Evolutionary conservation across 1,140 invertebrate genomes (phyloP).

Genomic region (Brachionus plicatilis): DNA sequence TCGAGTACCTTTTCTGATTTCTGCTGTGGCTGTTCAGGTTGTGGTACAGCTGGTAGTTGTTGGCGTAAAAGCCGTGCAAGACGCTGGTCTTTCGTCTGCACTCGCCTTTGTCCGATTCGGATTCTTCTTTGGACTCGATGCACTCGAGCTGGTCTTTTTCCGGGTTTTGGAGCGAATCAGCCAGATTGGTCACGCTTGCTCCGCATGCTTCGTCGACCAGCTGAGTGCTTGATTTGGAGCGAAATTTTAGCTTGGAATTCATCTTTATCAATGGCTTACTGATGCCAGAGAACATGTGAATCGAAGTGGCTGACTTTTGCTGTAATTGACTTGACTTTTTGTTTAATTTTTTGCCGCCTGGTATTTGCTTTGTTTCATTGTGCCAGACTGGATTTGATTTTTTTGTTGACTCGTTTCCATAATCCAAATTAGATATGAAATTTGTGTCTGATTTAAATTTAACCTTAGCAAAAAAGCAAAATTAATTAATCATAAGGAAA

Average conservation of each 20-base stretch:
- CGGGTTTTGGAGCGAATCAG: not conserved
- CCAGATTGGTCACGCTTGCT: not conserved
- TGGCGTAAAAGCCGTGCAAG: not conserved
- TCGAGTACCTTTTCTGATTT: not conserved
- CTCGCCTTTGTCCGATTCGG: not conserved
- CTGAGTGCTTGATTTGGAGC: conserved; percentile 9
- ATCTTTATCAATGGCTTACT: not conserved
- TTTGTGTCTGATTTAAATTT: conserved; percentile 30
- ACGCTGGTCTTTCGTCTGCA: not conserved
- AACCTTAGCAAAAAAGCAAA: not conserved
- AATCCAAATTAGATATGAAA: conserved; percentile 11
- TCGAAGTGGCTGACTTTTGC: not conserved
- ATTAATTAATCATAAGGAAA: not conserved
- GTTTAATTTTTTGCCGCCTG: not conserved
- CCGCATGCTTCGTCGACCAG: not conserved
- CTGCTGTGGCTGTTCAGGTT: not conserved
- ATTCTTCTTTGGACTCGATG: not conserved
- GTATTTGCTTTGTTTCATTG: not conserved
- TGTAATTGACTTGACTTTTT: not conserved
- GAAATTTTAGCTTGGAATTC: conserved; percentile 20
- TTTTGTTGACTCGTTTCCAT: not conserved
- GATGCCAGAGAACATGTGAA: not conserved
- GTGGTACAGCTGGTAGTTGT: conserved; percentile 2
- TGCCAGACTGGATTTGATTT: not conserved
- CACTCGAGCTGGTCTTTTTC: not conserved